phyloP scores from a whole-genome alignment of 2,797 vertebrate species.

The Manis pentadactyla region DNA sequence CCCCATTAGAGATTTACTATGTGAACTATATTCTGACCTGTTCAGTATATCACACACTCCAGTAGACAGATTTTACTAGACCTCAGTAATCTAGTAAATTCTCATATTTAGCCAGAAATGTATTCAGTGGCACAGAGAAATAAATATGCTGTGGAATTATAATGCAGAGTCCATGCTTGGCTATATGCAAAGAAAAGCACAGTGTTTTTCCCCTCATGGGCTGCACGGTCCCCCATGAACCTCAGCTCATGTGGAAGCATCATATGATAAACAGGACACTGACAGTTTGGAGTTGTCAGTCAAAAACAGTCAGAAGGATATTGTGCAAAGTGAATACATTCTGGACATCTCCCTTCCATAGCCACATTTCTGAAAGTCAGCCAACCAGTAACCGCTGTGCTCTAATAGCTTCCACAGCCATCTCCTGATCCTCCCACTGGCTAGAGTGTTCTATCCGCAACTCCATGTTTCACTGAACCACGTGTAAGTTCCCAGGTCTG shows the following conservation, averaged over 20 bases:
- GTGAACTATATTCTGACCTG: not conserved
- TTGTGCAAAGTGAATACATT: not conserved
- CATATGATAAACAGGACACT: fast-evolving
- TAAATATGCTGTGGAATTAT: too few species aligned
- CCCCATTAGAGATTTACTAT: fast-evolving
- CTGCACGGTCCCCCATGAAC: not conserved
- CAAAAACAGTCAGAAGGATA: not conserved
- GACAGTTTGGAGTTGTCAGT: not conserved
- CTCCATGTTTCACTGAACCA: not conserved
- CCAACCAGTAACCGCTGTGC: too few species aligned
- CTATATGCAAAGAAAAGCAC: not conserved
- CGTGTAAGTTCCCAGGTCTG: too few species aligned
- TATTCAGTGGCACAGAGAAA: not conserved
- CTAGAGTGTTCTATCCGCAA: not conserved
- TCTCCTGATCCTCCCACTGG: fast-evolving
- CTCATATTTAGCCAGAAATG: not conserved
- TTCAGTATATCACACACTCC: too few species aligned
- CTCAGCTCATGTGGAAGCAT: not conserved
- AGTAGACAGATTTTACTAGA: not conserved
- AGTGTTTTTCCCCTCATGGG: fast-evolving
- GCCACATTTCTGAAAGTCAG: not conserved
- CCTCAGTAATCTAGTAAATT: not conserved
- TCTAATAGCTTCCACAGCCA: not conserved
- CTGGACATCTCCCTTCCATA: not conserved
- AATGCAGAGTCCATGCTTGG: not conserved